These are phyloP conservation scores for Larimichthys polyactis DNA, from an alignment of 2,113 vertebrate genomes.

Conservation along the genomic window DNA sequence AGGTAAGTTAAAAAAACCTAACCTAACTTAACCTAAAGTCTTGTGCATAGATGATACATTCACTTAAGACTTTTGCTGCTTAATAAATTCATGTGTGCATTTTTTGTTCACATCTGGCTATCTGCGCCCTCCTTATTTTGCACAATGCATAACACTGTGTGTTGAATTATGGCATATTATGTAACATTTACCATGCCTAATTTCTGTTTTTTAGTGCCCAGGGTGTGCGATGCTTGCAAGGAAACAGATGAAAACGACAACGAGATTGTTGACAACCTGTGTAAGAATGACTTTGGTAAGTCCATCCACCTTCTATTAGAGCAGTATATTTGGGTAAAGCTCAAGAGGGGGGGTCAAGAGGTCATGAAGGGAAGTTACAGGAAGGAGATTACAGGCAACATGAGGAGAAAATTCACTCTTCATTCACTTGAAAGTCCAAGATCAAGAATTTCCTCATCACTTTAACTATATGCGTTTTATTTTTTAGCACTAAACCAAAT, in stretches of 20 bases:
- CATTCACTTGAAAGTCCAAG: background rate
- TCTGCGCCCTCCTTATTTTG: background rate
- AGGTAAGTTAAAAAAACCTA: slow-evolving; percentile 82
- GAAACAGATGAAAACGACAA: slow-evolving; percentile 95
- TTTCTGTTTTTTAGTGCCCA: slow-evolving; percentile 87
- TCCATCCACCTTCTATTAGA: slow-evolving; percentile 38
- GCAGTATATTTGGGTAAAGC: background rate
- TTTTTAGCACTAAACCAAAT: background rate
- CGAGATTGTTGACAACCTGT: slow-evolving; percentile 96
- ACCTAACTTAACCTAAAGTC: background rate
- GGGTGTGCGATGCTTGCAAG: slow-evolving; percentile 96
- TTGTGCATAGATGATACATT: background rate
- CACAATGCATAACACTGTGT: background rate
- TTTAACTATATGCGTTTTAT: background rate
- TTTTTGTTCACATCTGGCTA: background rate
- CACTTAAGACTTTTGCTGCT: background rate
- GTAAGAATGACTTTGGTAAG: slow-evolving; percentile 99
- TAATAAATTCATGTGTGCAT: too few relatives aligned
- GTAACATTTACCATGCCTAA: background rate
- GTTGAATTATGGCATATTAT: background rate
- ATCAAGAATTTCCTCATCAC: background rate
- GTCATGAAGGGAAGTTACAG: slow-evolving; percentile 2
- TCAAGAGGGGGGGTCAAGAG: background rate
- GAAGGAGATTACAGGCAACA: background rate
- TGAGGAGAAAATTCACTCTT: background rate